These are phyloP conservation scores for Pygoscelis adeliae DNA, from an alignment of 2,113 vertebrate species.

Conservation along the genomic window DNA sequence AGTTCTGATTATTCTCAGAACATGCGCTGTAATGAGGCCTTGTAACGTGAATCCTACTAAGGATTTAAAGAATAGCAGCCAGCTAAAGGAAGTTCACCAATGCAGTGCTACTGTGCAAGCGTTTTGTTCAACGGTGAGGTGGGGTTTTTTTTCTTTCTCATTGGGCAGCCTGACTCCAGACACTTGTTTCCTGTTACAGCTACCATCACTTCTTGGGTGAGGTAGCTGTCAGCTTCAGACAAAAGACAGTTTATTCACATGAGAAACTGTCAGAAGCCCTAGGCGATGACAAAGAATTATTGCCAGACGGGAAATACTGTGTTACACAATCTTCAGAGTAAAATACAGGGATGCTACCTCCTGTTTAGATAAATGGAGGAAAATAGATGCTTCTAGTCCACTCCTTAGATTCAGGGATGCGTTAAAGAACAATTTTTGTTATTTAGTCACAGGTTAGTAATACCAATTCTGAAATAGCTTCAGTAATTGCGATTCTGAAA, in stretches of 20 bases:
- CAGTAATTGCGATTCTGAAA: not conserved
- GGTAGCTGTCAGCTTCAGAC: not conserved
- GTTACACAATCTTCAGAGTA: not conserved
- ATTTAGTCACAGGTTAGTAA: not conserved
- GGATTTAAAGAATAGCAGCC: not conserved
- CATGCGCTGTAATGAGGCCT: not conserved
- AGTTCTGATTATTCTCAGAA: not conserved
- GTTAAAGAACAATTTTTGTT: not conserved
- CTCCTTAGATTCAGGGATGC: not conserved
- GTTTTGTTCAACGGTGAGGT: not conserved
- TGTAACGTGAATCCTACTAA: not conserved
- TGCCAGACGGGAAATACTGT: not conserved
- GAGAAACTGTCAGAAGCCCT: not conserved
- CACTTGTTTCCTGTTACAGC: not conserved
- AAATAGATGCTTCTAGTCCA: not conserved
- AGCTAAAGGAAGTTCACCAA: not conserved
- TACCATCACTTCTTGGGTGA: not conserved
- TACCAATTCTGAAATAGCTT: not conserved
- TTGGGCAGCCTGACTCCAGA: not conserved
- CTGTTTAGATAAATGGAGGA: not conserved
- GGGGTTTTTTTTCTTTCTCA: not conserved
- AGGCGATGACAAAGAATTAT: not conserved
- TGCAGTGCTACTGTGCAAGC: fast-evolving
- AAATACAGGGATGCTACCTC: not conserved
- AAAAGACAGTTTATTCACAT: not conserved